Base-by-base conservation (phyloP, 2,888 invertebrate species). In the Meganola albula region DNA sequence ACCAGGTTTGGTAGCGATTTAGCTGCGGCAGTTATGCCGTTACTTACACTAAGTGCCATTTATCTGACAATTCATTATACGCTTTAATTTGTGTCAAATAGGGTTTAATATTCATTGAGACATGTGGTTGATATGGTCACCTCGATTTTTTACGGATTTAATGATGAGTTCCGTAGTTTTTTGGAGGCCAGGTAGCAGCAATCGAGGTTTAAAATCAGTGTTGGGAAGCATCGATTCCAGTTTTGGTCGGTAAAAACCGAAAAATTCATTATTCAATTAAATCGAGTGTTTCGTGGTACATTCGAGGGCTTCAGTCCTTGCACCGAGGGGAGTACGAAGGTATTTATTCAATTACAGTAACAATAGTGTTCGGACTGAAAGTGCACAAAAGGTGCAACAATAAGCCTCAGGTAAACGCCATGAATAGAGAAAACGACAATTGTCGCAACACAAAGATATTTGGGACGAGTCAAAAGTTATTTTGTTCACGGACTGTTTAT, bases 1-100 rank as follows among this genome's bases (percentile, higher is more conserved):
- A 79, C 80, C 72, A 64, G 73, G 74, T 79, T 82, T 82, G 80
- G 83, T 83, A 83, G 82, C 82, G 80, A 79, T 82, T 79, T 79
- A 60, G 78, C 72, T 70, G 71, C 73, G 58, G 62, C 64, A 46
- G 47, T 49, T 46, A 53, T 53, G 55, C 62, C 51, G 49, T 54
- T 54, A 54, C 66, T 54, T 60, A 63, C 48, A 63, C 63, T 73
- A 80, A 78, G 66, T 48, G 51, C 44, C 63, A 32, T 39, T 56
- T 56, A 53, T 45, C 36, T 43, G 49, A 48, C 55, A 58, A 50
- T 58, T 63, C 44, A 75, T 69, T 62, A 62, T 74, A 58, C 52
- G 56, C 77, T 76, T 70, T 77, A 75, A 72, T 58, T 52, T 62
- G 53, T 54, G 56, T 47, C 59, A 53, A 55, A 72, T 71, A 82